A percentile compares a stretch with the other conserved stretches of the same genome.
phyloP scores from a whole-genome alignment of 2,888 invertebrate species.

The Clistopyga incitator region DNA sequence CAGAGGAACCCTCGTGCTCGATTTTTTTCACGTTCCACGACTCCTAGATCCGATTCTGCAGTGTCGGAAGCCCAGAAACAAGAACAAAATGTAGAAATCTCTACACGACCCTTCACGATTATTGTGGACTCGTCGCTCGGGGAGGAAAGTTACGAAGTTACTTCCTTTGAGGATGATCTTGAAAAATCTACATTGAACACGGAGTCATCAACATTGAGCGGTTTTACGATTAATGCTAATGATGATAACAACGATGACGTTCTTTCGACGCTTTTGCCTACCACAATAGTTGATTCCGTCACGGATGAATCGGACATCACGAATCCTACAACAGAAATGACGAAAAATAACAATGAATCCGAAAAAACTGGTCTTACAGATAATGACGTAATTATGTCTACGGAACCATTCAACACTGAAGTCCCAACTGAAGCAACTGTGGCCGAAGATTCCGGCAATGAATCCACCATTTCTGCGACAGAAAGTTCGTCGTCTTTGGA shows the following conservation, averaged over 20 bases:
- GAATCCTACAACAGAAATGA: slow-evolving; percentile 10
- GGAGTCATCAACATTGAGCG: slow-evolving; percentile 39
- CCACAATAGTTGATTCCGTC: slow-evolving; percentile 34
- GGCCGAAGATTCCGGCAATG: slow-evolving; percentile 10
- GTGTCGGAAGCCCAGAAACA: slow-evolving; percentile 5
- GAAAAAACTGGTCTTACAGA: slow-evolving; percentile 3
- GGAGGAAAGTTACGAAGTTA: slow-evolving; percentile 2
- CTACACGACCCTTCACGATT: slow-evolving; percentile 49
- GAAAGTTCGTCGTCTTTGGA: slow-evolving; percentile 43
- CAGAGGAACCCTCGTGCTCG: slow-evolving; percentile 20
- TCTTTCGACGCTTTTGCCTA: slow-evolving; percentile 40
- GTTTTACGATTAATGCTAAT: background rate
- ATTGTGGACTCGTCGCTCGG: slow-evolving; percentile 24
- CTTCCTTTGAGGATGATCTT: slow-evolving; percentile 17
- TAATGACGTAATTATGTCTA: slow-evolving; percentile 14
- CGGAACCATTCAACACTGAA: slow-evolving; percentile 31
- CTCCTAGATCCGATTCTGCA: slow-evolving; percentile 4
- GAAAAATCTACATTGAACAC: background rate
- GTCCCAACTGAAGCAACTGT: slow-evolving; percentile 30
- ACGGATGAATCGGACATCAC: slow-evolving; percentile 33
- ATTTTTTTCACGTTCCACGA: slow-evolving; percentile 20
- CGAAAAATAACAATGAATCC: background rate
- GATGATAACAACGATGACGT: background rate
- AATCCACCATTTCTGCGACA: slow-evolving; percentile 2
- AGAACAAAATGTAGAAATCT: slow-evolving; percentile 17